These are phyloP conservation scores for Danionella dracula DNA, from an alignment of 2,797 vertebrate genomes.

Conservation along the genomic window DNA sequence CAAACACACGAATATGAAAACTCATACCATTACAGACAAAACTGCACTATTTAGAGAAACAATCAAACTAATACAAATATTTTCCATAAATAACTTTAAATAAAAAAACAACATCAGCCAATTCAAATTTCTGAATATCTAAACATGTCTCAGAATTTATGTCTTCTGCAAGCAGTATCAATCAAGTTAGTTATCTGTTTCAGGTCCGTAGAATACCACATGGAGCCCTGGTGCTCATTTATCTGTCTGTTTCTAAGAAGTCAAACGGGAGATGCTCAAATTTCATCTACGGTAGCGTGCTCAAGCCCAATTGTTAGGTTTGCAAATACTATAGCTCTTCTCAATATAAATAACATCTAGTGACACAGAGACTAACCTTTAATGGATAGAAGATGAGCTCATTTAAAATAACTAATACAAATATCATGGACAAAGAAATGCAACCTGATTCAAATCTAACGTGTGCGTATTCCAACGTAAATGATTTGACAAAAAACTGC, in stretches of 20 bases:
- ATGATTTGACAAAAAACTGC: no score
- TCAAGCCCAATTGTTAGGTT: slow-evolving; percentile 3
- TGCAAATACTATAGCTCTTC: slow-evolving; percentile 8
- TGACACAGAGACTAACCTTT: no score
- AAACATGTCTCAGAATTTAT: slow-evolving; percentile 39
- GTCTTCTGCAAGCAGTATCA: slow-evolving; percentile 10
- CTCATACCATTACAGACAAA: slow-evolving; percentile 28
- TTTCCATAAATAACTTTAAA: no score
- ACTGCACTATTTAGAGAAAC: not conserved
- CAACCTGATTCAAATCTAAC: no score
- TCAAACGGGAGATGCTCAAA: not conserved
- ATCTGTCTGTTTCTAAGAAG: slow-evolving; percentile 43
- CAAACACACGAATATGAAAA: slow-evolving; percentile 6
- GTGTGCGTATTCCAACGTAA: no score
- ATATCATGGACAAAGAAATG: no score
- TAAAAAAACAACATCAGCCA: no score
- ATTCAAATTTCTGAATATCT: slow-evolving; percentile 51
- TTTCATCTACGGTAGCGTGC: not conserved
- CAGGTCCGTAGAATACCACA: slow-evolving; percentile 10
- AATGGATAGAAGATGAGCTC: no score
- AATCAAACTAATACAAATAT: slow-evolving; percentile 25
- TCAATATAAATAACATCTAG: not conserved
- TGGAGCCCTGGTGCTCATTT: slow-evolving; percentile 39
- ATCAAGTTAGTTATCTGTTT: slow-evolving; percentile 24
- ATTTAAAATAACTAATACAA: no score